phyloP scores from a whole-genome alignment of 2,797 vertebrate species.

The Neoniphon sammara region DNA sequence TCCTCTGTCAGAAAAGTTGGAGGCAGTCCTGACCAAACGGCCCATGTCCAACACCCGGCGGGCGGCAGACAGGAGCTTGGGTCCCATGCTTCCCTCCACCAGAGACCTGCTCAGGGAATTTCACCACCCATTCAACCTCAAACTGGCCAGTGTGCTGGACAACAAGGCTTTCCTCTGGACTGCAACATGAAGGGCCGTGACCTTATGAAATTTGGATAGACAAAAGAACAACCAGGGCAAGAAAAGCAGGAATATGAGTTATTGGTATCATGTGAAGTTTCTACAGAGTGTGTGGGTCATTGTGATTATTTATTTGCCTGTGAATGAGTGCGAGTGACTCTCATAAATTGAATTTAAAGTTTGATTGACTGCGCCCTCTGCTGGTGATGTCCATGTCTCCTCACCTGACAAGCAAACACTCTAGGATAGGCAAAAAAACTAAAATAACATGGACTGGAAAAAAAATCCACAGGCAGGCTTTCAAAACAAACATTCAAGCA shows the following conservation, averaged over 20 bases:
- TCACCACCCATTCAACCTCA: constrained; percentile 90
- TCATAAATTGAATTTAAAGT: constrained; percentile 5
- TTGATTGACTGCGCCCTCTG: background rate
- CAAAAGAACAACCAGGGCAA: constrained; percentile 13
- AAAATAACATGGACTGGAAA: background rate
- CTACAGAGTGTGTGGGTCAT: constrained; percentile 12
- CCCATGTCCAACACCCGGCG: constrained; percentile 89
- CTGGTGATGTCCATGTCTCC: background rate
- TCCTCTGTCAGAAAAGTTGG: constrained; percentile 85
- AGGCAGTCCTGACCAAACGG: constrained; percentile 86
- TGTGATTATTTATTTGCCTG: constrained; percentile 62
- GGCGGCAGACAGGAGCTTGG: constrained; percentile 87
- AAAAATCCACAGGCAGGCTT: no score
- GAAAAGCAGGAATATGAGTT: constrained; percentile 3
- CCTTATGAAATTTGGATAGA: constrained; percentile 1
- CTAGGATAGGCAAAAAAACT: background rate
- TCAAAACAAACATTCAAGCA: no score
- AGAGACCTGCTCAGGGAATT: constrained; percentile 88
- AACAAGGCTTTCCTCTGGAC: constrained; percentile 89
- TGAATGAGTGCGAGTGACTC: constrained; percentile 29
- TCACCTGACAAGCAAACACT: background rate
- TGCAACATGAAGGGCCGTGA: constrained; percentile 32
- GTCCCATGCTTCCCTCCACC: constrained; percentile 91
- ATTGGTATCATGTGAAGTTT: constrained; percentile 12
- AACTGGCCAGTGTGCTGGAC: constrained; percentile 86